Evolutionary conservation across 2,113 vertebrate species (phyloP), one percentile per base, ranked within the genome.

Genomic region (Rutilus rutilus): DNA sequence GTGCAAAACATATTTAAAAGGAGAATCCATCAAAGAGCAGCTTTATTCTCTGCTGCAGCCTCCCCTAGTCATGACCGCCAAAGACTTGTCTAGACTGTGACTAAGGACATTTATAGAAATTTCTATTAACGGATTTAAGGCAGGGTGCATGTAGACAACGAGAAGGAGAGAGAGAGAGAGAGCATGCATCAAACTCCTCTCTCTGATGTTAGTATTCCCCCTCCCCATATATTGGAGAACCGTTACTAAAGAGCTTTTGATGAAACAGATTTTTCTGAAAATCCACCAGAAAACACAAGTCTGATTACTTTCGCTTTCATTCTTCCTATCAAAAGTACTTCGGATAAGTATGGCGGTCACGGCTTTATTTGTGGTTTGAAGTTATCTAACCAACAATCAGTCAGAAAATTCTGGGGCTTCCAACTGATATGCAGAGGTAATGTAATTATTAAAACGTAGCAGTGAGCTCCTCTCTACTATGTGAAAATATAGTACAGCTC

Each of bases 201-300:
- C 80, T 75, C 73, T 50, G 12, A 27, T 25, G 39, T 57, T 45
- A 27, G 4, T 23, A 9, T 82, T n/a, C 45, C 78, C 62, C 14
- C 71, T 62, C 60, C 36, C 50, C 60, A n/a, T 10, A 62, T 64
- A 25, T 23, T 57, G 19, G n/a, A 50, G 21, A 25, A 88, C 45
- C 59, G 47, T 89, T 86, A 82, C 83, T 86, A 91, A 92, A 88
- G 62, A 86, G 89, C 78, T 93, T 94, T 87, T 92, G 87, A 93
- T 94, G 88, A 93, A 93, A 93, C 85, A 87, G 82, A 89, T 89
- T 84, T 88, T 75, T 89, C 85, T 83, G 71, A 76, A 93, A 94
- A 94, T 92, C 91, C 92, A 88, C 86, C 83, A 89, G 87, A 93
- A 85, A 92, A 91, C 85, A 83, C 86, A 86, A 74, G 75, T 93